phyloP scores from a whole-genome alignment of 2,113 vertebrate species.

The Prolemur simus region DNA sequence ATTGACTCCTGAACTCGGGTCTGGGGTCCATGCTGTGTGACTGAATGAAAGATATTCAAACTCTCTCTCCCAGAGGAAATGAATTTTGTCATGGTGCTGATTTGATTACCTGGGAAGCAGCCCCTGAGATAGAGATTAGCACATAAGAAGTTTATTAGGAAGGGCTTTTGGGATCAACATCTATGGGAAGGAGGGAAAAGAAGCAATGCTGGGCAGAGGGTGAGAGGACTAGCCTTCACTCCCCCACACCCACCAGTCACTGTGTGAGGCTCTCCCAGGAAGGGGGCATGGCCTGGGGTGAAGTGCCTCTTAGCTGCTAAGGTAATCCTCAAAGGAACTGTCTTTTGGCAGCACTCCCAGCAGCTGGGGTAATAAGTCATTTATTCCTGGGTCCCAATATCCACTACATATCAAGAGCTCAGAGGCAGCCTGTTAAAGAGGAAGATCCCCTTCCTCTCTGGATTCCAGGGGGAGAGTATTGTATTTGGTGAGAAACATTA shows the following conservation, averaged over 20 bases:
- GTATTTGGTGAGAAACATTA: background rate
- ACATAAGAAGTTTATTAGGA: background rate
- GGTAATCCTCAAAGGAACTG: no score
- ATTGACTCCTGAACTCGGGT: background rate
- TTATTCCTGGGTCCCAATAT: background rate
- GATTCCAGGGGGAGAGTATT: background rate
- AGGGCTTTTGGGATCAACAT: background rate
- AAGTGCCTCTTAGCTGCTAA: background rate
- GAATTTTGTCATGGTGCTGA: background rate
- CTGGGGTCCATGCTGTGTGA: background rate
- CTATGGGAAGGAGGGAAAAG: background rate
- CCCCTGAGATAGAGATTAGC: background rate
- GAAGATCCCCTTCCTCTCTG: background rate
- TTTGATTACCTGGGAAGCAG: background rate
- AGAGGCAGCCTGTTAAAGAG: background rate
- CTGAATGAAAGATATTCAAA: background rate
- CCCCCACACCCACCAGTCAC: rapidly evolving
- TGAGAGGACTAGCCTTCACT: background rate
- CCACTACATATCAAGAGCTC: background rate
- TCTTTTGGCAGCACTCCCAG: background rate
- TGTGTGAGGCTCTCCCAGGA: background rate
- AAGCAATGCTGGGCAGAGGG: background rate
- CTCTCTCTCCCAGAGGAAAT: background rate
- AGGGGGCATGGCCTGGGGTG: background rate
- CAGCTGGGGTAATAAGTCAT: background rate